Conservation (phyloP, 2,113 vertebrate species). For the Bubo bubo region DNA sequence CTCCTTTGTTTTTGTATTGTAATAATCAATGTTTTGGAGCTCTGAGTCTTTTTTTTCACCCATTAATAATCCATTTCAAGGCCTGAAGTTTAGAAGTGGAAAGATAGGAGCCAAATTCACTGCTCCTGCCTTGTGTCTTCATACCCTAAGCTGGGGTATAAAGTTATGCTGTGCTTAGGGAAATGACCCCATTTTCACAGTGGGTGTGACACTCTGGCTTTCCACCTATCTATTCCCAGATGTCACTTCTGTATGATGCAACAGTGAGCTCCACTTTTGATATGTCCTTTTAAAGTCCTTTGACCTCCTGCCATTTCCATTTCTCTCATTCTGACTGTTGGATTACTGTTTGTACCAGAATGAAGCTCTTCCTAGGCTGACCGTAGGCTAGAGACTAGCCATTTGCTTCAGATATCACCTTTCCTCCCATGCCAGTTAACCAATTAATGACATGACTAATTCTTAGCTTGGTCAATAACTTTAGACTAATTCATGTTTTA, state of each 20-base stretch:
- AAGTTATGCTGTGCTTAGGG: neutral
- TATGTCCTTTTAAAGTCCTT: neutral
- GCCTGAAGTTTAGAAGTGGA: neutral
- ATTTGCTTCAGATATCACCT: neutral
- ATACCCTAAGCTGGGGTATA: accelerated
- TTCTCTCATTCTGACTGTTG: neutral
- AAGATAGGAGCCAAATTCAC: neutral
- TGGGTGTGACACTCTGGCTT: neutral
- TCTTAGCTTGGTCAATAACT: neutral
- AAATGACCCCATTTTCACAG: neutral
- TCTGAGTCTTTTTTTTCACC: accelerated
- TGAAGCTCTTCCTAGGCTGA: neutral
- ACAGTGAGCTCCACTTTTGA: neutral
- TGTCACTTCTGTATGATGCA: neutral
- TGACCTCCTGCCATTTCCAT: neutral
- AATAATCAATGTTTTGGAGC: neutral
- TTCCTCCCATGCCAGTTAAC: neutral
- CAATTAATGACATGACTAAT: neutral
- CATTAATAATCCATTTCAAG: neutral
- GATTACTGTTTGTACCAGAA: neutral
- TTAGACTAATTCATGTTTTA: neutral
- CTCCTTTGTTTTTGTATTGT: neutral
- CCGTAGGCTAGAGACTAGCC: too few species aligned
- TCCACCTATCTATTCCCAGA: neutral
- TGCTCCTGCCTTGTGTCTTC: neutral